Evolutionary conservation across 2,113 vertebrate genomes (phyloP).

Genomic region (Formicarius rufipectus): DNA sequence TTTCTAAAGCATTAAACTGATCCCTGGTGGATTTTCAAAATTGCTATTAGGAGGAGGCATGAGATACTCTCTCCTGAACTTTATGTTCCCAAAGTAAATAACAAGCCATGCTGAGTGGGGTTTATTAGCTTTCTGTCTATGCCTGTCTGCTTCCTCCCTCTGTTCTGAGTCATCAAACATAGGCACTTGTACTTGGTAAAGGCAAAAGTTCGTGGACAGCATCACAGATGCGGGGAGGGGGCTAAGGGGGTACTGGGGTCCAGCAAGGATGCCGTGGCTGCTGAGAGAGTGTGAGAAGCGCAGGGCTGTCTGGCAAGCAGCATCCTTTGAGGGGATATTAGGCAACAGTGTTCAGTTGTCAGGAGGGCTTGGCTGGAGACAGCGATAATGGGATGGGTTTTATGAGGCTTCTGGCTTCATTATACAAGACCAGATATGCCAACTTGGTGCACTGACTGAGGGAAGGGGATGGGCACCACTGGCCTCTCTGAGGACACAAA

Average conservation of each 20-base stretch:
- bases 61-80: background rate
- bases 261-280: background rate
- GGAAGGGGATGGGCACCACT: background rate
- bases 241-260: background rate
- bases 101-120: background rate
- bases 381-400: background rate
- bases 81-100: background rate
- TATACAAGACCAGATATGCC: background rate
- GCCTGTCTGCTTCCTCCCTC: background rate
- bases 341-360: background rate
- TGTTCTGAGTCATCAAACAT: background rate
- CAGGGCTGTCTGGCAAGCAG: background rate
- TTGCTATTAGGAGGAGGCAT: background rate
- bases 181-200: background rate
- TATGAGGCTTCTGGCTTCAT: background rate
- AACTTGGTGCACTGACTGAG: background rate
- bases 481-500: rapidly evolving
- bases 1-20: conserved; percentile 37
- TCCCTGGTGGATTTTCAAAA: conserved; percentile 11
- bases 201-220: background rate
- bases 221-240: background rate
- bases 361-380: background rate
- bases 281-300: background rate
- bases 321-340: background rate
- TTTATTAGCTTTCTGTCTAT: background rate